phyloP scores from a whole-genome alignment of 2,113 vertebrate genomes.

The Calyptomena viridis region DNA sequence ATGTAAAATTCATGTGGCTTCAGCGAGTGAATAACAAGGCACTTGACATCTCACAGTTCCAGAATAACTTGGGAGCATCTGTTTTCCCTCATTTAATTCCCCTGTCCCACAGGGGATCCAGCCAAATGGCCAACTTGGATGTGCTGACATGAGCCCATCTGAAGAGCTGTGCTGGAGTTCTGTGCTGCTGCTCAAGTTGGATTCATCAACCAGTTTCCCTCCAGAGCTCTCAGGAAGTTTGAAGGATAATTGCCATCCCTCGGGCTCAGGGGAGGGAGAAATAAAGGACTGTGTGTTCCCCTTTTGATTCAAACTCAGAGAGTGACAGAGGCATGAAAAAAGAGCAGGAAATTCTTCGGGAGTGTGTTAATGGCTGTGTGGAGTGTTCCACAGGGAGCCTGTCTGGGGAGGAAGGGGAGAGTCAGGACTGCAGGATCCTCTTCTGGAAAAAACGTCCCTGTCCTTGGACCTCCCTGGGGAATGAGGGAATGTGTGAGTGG shows the following conservation, averaged over 20 bases:
- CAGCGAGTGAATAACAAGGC: background rate
- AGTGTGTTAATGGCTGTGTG: background rate
- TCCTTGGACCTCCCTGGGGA: background rate
- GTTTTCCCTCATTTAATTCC: background rate
- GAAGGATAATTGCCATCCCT: conserved; percentile 11
- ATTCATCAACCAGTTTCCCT: background rate
- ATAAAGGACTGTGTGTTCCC: background rate
- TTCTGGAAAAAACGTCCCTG: background rate
- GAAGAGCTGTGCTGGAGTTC: background rate
- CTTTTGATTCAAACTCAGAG: background rate
- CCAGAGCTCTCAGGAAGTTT: conserved; percentile 15
- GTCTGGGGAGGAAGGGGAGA: background rate
- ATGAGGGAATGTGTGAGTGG: background rate
- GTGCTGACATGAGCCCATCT: background rate
- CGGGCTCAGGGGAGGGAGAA: background rate
- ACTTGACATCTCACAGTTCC: background rate
- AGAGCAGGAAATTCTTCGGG: background rate
- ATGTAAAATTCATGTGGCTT: background rate
- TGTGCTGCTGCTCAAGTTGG: background rate
- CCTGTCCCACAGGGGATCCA: background rate
- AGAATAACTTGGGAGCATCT: conserved; percentile 7
- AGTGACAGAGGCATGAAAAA: background rate
- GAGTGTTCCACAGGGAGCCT: background rate
- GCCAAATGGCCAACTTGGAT: background rate
- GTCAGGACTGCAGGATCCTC: background rate